Evolutionary conservation across 2,797 vertebrate species (phyloP).

Genomic region (Megalops cyprinoides): DNA sequence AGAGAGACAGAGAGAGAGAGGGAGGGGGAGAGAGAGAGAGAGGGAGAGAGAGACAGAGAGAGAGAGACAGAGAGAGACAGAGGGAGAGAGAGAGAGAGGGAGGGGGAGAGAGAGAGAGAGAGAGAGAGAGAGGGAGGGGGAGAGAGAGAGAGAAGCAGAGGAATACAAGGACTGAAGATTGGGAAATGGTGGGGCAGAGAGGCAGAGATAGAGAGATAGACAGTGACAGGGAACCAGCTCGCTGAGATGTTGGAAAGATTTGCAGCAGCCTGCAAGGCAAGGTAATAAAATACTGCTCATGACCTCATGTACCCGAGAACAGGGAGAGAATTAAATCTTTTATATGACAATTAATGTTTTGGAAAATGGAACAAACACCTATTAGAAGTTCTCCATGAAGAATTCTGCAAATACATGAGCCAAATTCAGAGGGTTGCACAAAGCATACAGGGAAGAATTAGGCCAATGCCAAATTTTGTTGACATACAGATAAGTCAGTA

Average conservation of each 20-base stretch:
- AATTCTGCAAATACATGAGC: not conserved
- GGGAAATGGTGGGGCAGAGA: constrained; percentile 29
- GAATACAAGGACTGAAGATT: constrained; percentile 6
- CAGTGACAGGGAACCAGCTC: constrained; percentile 17
- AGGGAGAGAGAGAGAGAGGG: not conserved
- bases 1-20: not conserved
- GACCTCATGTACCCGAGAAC: too few species aligned
- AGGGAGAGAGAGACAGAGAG: not conserved
- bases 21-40: not conserved
- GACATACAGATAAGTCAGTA: not conserved
- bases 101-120: not conserved
- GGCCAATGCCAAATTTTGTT: not conserved
- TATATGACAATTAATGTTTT: constrained; percentile 17
- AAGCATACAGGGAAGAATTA: not conserved
- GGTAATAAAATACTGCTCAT: too few species aligned
- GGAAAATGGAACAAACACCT: constrained; percentile 14
- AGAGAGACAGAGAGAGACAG: not conserved
- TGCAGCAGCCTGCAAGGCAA: too few species aligned
- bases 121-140: not conserved
- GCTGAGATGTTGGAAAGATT: too few species aligned
- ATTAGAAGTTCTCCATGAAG: not conserved
- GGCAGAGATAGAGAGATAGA: constrained; percentile 22
- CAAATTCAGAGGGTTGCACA: constrained; percentile 9
- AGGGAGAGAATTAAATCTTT: constrained; percentile 6
- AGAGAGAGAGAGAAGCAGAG: constrained; percentile 8